Evolutionary conservation across 2,113 vertebrate genomes (phyloP), one percentile per base, ranked within the genome.

Genomic region (Hyaena hyaena): DNA sequence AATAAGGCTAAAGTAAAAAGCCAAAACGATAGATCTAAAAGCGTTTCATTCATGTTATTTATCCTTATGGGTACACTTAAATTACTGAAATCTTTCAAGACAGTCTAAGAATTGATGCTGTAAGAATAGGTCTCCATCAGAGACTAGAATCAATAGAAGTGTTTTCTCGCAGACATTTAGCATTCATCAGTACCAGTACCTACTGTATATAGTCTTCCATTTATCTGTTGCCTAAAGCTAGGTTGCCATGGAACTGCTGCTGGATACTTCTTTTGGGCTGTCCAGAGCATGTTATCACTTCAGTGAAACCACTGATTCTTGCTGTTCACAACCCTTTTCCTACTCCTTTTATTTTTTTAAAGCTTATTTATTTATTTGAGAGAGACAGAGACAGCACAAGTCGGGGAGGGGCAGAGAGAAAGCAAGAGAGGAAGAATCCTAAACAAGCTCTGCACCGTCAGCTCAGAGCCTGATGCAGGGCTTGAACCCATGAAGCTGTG

Each of bases 41-140:
- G 63, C 11, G 39, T 28, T 77, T 95, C 55, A 58, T 68, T 95
- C 8, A n/a, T 92, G 53, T 81, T 90, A 65, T 83, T 92, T 97
- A 65, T 90, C 21, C 43, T 74, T 81, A 26, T 0, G 28, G 5
- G 48, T 84, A 79, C 96, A 50, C 33, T 88, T 96, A 84, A 66
- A 73, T 77, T 83, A 61, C n/a, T 58, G 63, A 26, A 69, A 61
- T 10, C 31, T 96, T 85, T 95, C 63, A 77, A 88, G 95, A 88
- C 65, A 66, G 21, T 74, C 21, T 69, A 84, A 95, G 86, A 76
- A n/a, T 39, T 90, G 23, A 39, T 90, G 55, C 33, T 53, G 50
- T 82, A 85, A 84, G 68, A 71, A 55, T 17, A 35, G 35, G 43
- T 69, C n/a, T 93, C 43, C 43, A 16, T 39, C 28, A 53, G 84